Percentiles rank a stretch among this genome's conserved stretches.
These are phyloP conservation scores for Ceramica pisi DNA, from an alignment of 2,888 invertebrate species.

Conservation along the genomic window DNA sequence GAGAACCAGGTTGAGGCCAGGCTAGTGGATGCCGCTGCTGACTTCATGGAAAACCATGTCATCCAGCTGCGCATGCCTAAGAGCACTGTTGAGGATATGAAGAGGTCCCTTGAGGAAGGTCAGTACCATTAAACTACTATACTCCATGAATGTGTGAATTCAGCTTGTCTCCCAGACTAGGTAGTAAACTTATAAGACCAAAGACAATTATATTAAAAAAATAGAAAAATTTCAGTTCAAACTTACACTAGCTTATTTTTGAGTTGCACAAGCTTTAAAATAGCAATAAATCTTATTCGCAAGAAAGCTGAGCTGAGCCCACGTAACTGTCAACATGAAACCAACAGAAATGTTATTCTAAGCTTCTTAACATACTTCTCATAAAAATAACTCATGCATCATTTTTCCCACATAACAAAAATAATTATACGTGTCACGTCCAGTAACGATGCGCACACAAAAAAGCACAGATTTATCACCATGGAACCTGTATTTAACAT, in stretches of 20 bases:
- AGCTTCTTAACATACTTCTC: conserved; percentile 45
- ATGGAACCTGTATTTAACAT: conserved; percentile 58
- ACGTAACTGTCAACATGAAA: conserved; percentile 21
- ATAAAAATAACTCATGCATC: conserved; percentile 30
- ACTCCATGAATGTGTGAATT: background rate
- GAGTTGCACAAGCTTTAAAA: background rate
- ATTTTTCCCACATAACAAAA: conserved; percentile 48
- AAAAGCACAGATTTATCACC: conserved; percentile 47
- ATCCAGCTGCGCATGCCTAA: conserved; percentile 95
- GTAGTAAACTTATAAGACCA: background rate
- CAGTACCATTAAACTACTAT: conserved; percentile 70
- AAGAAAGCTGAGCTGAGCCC: conserved; percentile 1
- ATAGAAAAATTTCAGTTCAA: background rate
- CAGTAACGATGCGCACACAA: conserved; percentile 47
- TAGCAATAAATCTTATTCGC: background rate
- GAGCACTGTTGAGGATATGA: conserved; percentile 93
- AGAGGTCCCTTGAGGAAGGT: conserved; percentile 96
- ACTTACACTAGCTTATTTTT: background rate
- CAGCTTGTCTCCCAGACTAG: background rate
- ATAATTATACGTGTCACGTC: conserved; percentile 53
- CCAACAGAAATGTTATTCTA: conserved; percentile 28
- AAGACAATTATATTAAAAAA: background rate
- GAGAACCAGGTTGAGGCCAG: conserved; percentile 94
- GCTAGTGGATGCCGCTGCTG: conserved; percentile 93
- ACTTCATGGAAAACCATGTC: conserved; percentile 95